Evolutionary conservation across 2,797 vertebrate genomes (phyloP).

Genomic region (Anniella stebbinsi): DNA sequence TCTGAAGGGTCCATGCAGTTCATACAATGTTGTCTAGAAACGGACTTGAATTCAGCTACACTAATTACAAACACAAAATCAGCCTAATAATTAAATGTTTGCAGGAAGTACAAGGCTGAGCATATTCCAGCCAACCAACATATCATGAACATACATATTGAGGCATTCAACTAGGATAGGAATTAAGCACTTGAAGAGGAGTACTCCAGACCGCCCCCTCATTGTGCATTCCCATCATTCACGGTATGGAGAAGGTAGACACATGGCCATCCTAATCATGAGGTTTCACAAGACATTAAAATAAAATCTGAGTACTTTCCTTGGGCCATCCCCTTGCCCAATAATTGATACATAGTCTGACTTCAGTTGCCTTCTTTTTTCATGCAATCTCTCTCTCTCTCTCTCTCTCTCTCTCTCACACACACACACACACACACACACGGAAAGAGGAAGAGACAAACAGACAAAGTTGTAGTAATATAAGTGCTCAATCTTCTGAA

Average conservation of each 20-base stretch:
- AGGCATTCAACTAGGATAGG: too few species aligned
- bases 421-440: too few species aligned
- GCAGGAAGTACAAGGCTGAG: constrained; percentile 17
- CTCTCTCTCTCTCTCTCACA: too few species aligned
- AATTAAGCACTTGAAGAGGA: too few species aligned
- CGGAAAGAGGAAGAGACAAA: too few species aligned
- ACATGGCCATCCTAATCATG: background rate
- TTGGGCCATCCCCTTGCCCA: background rate
- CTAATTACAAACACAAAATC: constrained; percentile 22
- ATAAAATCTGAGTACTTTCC: background rate
- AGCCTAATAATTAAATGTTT: constrained; percentile 41
- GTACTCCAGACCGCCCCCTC: too few species aligned
- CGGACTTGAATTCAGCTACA: constrained; percentile 27
- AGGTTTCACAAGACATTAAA: background rate
- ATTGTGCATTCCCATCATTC: too few species aligned
- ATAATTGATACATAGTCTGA: background rate
- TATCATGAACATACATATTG: too few species aligned
- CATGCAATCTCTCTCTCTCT: too few species aligned
- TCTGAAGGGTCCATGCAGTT: background rate
- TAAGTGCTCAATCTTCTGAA: background rate
- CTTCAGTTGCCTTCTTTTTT: too few species aligned
- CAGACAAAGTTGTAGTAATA: background rate
- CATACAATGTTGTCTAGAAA: constrained; percentile 18
- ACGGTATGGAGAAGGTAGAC: background rate
- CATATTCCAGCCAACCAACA: too few species aligned